phyloP scores from a whole-genome alignment of 2,888 invertebrate species.

The Dilophus febrilis region DNA sequence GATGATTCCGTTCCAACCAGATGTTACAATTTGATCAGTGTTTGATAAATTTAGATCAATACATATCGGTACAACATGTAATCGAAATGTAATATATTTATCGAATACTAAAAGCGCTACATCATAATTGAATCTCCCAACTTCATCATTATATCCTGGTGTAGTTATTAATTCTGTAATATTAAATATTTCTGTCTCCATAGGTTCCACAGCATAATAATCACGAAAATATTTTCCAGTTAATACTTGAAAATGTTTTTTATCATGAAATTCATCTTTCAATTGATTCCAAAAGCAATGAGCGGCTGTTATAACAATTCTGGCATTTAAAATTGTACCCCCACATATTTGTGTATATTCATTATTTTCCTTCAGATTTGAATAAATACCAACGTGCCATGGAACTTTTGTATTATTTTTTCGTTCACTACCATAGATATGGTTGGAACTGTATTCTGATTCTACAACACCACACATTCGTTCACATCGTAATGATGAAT shows the following conservation, averaged over 20 bases:
- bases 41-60: constrained; percentile 14
- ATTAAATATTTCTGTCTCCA: constrained; percentile 8
- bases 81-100: constrained; percentile 15
- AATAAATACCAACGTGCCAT: constrained; percentile 19
- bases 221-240: neutral
- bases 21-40: constrained; percentile 3
- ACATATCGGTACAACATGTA: constrained; percentile 23
- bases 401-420: constrained; percentile 13
- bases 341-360: constrained; percentile 13
- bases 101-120: constrained; percentile 21
- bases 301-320: constrained; percentile 12
- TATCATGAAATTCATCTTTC: too few relatives aligned
- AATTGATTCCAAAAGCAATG: constrained; percentile 7
- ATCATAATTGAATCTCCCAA: constrained; percentile 17
- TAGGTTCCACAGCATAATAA: constrained; percentile 6
- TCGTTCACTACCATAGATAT: constrained; percentile 6
- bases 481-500: constrained; percentile 13
- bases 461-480: constrained; percentile 16
- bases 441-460: constrained; percentile 1
- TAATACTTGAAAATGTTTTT: too few relatives aligned
- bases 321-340: constrained; percentile 16
- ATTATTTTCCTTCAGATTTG: neutral
- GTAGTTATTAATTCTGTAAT: constrained; percentile 9
- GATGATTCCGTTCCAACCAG: constrained; percentile 7
- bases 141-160: constrained; percentile 11